Percentiles rank a stretch among this genome's conserved stretches.
Conservation (phyloP, 2,113 vertebrate species). For the Platysternon megacephalum region DNA sequence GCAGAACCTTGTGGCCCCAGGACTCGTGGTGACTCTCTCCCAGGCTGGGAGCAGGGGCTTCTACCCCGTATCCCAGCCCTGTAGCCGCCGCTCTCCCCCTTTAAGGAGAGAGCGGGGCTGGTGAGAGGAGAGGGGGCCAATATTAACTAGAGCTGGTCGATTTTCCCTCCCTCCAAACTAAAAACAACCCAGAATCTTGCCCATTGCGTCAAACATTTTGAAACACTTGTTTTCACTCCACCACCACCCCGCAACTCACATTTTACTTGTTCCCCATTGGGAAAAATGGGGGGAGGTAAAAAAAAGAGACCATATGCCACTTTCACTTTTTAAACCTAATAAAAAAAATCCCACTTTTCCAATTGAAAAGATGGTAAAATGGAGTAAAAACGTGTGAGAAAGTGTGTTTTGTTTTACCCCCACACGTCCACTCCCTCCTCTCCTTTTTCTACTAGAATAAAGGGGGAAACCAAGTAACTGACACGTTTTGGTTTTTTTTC, state of each 20-base stretch:
- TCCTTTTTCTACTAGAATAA: too few species aligned
- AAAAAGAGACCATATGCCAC: not conserved
- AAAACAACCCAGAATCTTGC: not conserved
- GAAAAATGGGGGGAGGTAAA: not conserved
- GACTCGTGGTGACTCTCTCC: too few species aligned
- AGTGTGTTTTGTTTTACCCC: too few species aligned
- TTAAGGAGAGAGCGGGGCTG: too few species aligned
- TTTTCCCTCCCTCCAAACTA: not conserved
- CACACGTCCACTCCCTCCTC: too few species aligned
- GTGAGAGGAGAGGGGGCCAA: too few species aligned
- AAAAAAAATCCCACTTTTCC: not conserved
- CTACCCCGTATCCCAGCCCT: not conserved
- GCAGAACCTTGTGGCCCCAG: too few species aligned
- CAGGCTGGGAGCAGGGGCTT: too few species aligned
- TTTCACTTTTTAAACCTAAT: not conserved
- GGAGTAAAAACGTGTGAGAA: too few species aligned
- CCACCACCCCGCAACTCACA: not conserved
- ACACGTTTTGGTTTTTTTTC: too few species aligned
- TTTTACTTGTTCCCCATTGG: not conserved
- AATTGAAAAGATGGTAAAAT: not conserved
- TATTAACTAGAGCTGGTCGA: not conserved
- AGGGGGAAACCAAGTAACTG: too few species aligned
- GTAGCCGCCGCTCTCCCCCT: too few species aligned
- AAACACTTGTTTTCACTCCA: not conserved
- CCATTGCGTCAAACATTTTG: not conserved